A percentile compares a stretch with the other conserved stretches of the same genome.
These are phyloP conservation scores for Eidolon dupreanum DNA, from an alignment of 2,797 vertebrate species.

Conservation along the genomic window DNA sequence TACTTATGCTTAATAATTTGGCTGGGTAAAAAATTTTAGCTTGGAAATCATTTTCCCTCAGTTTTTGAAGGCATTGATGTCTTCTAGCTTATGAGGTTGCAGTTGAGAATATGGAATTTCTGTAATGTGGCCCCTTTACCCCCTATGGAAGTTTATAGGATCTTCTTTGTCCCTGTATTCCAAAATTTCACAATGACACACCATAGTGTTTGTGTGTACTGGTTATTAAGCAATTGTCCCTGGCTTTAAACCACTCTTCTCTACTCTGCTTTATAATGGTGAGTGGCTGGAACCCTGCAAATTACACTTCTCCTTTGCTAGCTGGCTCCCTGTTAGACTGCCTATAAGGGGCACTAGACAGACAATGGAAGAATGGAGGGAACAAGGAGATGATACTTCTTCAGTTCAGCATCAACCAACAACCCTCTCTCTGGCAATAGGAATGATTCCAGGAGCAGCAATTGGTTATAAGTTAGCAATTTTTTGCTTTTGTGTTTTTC, in stretches of 20 bases:
- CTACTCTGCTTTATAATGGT: not conserved
- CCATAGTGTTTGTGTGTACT: not conserved
- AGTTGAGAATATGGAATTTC: not conserved
- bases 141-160: not conserved
- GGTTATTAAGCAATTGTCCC: not conserved
- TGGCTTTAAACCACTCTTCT: not conserved
- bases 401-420: not conserved
- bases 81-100: not conserved
- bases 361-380: not conserved
- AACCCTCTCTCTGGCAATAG: not conserved
- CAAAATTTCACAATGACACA: not conserved
- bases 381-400: not conserved
- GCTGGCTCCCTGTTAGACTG: not conserved
- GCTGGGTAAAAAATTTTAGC: not conserved
- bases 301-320: not conserved
- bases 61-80: not conserved
- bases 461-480: not conserved
- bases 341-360: not conserved
- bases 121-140: not conserved
- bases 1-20: not conserved
- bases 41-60: not conserved
- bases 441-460: not conserved
- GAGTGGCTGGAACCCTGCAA: not conserved
- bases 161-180: not conserved
- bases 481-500: constrained; percentile 6